Conservation (phyloP, 2,797 vertebrate species). For the Melopsittacus undulatus region DNA sequence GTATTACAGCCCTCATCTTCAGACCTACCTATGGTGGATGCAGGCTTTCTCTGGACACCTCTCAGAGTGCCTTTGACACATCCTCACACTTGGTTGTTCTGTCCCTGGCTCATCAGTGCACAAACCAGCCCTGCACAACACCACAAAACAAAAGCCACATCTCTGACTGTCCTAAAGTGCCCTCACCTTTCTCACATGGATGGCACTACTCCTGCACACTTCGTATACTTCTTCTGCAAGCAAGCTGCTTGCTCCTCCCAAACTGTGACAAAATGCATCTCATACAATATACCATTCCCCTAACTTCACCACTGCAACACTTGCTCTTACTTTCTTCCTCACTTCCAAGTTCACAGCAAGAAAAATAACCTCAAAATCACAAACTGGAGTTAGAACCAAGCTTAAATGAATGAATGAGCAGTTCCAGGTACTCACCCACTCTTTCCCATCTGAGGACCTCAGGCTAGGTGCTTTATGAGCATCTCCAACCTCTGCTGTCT, state of each 20-base stretch:
- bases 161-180: fast-evolving
- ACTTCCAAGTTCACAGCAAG: not conserved
- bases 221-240: fast-evolving
- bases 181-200: fast-evolving
- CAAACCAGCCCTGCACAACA: not conserved
- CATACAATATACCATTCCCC: fast-evolving
- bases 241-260: not conserved
- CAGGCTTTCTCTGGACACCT: not conserved
- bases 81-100: not conserved
- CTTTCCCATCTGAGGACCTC: not conserved
- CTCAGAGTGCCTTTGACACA: not conserved
- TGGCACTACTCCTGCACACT: fast-evolving
- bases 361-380: not conserved
- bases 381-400: fast-evolving
- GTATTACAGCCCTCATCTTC: not conserved
- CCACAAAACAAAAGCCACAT: not conserved
- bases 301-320: fast-evolving
- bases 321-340: not conserved
- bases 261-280: fast-evolving
- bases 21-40: fast-evolving
- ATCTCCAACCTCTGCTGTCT: not conserved
- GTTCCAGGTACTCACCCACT: not conserved
- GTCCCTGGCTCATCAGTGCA: not conserved
- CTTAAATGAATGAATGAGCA: not conserved
- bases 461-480: fast-evolving